Percentiles rank a stretch among this genome's conserved stretches.
These are phyloP conservation scores for Enteromius viviparus DNA, from an alignment of 2,797 vertebrate genomes.

Conservation along the genomic window DNA sequence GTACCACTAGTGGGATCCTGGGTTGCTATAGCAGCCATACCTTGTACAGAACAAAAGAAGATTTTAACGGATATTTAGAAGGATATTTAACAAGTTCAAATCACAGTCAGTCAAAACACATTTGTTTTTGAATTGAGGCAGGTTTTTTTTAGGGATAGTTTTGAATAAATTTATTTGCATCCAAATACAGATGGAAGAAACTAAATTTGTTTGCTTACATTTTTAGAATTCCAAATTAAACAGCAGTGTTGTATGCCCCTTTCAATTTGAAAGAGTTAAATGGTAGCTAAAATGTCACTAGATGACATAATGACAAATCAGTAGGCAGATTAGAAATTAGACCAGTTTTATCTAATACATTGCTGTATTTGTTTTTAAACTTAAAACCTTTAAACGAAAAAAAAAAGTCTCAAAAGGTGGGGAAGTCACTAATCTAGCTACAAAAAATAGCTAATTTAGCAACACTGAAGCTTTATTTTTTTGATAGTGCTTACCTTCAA, in stretches of 20 bases:
- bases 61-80: too few relatives aligned
- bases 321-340: too few relatives aligned
- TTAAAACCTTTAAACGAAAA: too few relatives aligned
- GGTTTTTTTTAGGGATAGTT: not conserved
- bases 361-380: too few relatives aligned
- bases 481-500: not conserved
- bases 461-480: not conserved
- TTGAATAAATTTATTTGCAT: not conserved
- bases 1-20: slow-evolving; percentile 56
- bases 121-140: not conserved
- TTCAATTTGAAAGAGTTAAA: too few relatives aligned
- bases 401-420: too few relatives aligned
- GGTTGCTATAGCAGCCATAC: slow-evolving; percentile 57
- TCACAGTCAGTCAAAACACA: not conserved
- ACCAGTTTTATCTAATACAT: too few relatives aligned
- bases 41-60: slow-evolving; percentile 27
- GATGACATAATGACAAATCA: too few relatives aligned
- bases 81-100: not conserved
- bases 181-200: not conserved
- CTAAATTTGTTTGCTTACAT: not conserved
- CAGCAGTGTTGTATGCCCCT: too few relatives aligned
- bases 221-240: not conserved
- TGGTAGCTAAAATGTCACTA: too few relatives aligned
- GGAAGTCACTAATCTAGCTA: too few relatives aligned
- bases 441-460: too few relatives aligned